A percentile compares a stretch with the other conserved stretches of the same genome.
Conservation (phyloP, 2,888 invertebrate genomes). For the Catocala nupta region DNA sequence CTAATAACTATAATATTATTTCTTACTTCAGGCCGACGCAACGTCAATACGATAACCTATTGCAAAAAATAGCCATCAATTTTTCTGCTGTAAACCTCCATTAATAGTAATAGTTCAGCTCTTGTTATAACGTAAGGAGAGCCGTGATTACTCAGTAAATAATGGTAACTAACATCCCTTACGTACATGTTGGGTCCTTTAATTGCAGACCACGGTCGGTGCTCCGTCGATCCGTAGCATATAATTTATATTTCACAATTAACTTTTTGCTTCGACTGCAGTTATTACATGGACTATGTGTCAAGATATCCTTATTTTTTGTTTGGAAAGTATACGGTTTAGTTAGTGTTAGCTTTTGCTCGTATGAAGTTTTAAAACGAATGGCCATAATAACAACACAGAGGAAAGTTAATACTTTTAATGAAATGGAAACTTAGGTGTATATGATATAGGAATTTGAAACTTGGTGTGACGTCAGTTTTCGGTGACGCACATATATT, state of each 20-base stretch:
- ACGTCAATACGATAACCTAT: not conserved
- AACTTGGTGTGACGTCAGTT: too few species aligned
- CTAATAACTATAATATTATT: too few species aligned
- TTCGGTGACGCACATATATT: too few species aligned
- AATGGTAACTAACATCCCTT: conserved; percentile 45
- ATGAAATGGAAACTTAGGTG: too few species aligned
- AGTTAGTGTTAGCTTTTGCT: too few species aligned
- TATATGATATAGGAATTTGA: too few species aligned
- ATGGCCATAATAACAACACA: too few species aligned
- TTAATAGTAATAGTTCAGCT: conserved; percentile 46
- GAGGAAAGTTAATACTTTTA: too few species aligned
- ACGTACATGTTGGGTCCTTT: conserved; percentile 54
- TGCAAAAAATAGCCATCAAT: conserved; percentile 10
- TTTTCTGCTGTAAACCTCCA: conserved; percentile 12
- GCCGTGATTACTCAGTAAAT: conserved; percentile 57
- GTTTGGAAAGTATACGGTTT: too few species aligned
- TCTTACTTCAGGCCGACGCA: too few species aligned
- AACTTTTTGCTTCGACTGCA: conserved; percentile 46
- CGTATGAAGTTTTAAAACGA: too few species aligned
- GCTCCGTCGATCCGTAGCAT: conserved; percentile 49
- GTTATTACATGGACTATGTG: not conserved
- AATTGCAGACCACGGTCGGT: conserved; percentile 54
- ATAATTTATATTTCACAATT: conserved; percentile 53
- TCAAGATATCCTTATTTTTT: not conserved
- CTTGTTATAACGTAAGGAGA: conserved; percentile 46